phyloP scores from a whole-genome alignment of 1,140 invertebrate genomes.

The Doryteuthis pealeii region DNA sequence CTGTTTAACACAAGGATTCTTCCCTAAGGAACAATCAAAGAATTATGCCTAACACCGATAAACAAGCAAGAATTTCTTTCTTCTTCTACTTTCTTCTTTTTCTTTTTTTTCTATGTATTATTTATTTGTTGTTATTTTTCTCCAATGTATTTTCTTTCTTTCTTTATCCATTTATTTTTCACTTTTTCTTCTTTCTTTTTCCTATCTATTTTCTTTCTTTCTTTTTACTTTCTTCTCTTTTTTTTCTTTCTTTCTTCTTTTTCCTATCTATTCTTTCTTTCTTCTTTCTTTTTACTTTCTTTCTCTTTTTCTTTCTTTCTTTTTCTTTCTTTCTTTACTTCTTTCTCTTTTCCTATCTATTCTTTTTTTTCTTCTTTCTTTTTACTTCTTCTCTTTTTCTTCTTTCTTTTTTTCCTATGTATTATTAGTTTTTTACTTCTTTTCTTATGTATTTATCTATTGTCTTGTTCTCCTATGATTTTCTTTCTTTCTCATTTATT shows the following conservation, averaged over 20 bases:
- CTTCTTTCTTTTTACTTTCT: too few relatives aligned
- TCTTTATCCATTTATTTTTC: neutral
- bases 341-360: too few relatives aligned
- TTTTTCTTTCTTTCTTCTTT: neutral
- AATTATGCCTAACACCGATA: too few relatives aligned
- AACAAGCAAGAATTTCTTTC: too few relatives aligned
- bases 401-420: neutral
- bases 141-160: neutral
- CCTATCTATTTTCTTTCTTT: neutral
- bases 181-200: too few relatives aligned
- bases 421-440: neutral
- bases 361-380: neutral
- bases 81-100: too few relatives aligned
- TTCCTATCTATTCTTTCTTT: neutral
- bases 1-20: too few relatives aligned
- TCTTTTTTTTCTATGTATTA: too few relatives aligned
- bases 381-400: neutral
- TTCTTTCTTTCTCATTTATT: too few relatives aligned
- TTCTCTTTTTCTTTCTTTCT: neutral
- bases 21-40: too few relatives aligned
- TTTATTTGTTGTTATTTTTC: too few relatives aligned
- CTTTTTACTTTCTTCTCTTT: neutral
- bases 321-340: neutral
- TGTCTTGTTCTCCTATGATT: neutral
- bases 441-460: neutral